These are phyloP conservation scores for Anguilla rostrata DNA, from an alignment of 2,113 vertebrate genomes.

Conservation along the genomic window DNA sequence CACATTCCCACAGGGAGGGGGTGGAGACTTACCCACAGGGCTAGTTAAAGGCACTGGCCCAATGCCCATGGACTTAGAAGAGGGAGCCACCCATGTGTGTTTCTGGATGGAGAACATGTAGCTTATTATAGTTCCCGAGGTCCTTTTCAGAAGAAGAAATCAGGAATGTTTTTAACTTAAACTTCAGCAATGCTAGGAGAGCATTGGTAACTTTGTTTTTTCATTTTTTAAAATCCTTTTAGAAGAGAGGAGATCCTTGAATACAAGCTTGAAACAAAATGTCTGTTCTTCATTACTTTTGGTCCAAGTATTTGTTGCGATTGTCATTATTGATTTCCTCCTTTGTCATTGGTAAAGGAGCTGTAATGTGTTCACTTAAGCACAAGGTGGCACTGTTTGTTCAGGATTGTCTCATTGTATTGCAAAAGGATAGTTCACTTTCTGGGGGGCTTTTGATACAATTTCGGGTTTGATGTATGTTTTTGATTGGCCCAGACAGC, in stretches of 20 bases:
- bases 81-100: not conserved
- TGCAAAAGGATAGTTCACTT: no score
- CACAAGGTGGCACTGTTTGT: slow-evolving; percentile 1
- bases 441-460: no score
- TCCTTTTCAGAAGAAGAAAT: not conserved
- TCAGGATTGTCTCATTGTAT: not conserved
- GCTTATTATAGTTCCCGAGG: not conserved
- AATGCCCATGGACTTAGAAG: not conserved
- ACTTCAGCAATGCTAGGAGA: not conserved
- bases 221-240: not conserved
- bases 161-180: not conserved
- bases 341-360: no score
- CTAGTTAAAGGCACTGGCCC: not conserved
- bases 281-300: not conserved
- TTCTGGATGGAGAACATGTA: not conserved
- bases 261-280: not conserved
- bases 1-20: not conserved
- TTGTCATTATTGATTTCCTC: not conserved
- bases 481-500: no score
- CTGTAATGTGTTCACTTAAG: not conserved
- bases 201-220: not conserved
- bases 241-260: not conserved
- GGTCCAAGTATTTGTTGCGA: not conserved
- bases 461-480: no score
- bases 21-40: not conserved